phyloP scores from a whole-genome alignment of 2,797 vertebrate species.

The Pteropus rufus region DNA sequence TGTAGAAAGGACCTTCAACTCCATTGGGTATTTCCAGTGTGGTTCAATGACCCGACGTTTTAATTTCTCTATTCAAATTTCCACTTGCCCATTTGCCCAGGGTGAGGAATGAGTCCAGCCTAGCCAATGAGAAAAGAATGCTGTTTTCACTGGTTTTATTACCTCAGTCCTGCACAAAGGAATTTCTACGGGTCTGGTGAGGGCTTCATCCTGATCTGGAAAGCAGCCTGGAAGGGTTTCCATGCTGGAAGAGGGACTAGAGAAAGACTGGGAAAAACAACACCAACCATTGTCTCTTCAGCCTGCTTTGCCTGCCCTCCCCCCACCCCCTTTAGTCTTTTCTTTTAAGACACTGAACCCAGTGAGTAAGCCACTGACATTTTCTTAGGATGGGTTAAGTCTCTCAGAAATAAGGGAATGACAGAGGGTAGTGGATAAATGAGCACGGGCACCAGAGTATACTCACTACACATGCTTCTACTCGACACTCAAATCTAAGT shows the following conservation, averaged over 20 bases:
- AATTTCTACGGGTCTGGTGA: not conserved
- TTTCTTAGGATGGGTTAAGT: slow-evolving; percentile 10
- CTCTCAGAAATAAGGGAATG: not conserved
- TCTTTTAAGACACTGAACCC: slow-evolving; percentile 30
- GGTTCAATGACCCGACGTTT: not conserved
- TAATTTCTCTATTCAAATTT: not conserved
- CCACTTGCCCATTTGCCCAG: not conserved
- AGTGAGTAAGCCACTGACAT: slow-evolving; percentile 44
- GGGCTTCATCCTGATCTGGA: not conserved
- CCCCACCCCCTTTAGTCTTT: slow-evolving; percentile 56
- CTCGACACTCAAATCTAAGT: not conserved
- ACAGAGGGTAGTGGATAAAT: not conserved
- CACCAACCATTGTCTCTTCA: slow-evolving; percentile 9
- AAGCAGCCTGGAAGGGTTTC: slow-evolving; percentile 6
- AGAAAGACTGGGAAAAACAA: slow-evolving; percentile 39
- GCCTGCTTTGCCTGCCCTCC: not conserved
- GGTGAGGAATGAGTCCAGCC: not conserved
- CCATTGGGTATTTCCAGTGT: not conserved
- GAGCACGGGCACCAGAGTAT: not conserved
- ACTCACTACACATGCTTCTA: not conserved
- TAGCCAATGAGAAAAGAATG: not conserved
- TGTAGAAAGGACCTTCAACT: not conserved
- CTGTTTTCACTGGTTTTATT: not conserved
- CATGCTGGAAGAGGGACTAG: not conserved
- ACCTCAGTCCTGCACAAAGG: not conserved